phyloP scores from a whole-genome alignment of 2,888 invertebrate genomes.

The Thalpophila matura region DNA sequence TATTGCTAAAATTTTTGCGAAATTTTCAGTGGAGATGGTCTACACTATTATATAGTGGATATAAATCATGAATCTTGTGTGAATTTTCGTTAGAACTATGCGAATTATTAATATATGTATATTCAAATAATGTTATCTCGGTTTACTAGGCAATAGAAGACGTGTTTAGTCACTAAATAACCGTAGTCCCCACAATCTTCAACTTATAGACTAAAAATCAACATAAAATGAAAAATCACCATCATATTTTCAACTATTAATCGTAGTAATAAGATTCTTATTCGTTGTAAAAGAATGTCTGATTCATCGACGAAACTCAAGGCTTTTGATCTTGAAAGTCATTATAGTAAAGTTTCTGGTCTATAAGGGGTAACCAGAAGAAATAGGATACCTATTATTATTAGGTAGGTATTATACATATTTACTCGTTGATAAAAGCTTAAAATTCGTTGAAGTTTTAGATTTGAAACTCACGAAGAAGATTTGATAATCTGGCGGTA shows the following conservation, averaged over 20 bases:
- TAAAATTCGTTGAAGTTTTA: neutral
- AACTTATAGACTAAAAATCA: no score
- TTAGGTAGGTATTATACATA: no score
- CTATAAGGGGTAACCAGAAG: constrained; percentile 4
- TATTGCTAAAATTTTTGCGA: neutral
- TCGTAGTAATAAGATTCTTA: constrained; percentile 30
- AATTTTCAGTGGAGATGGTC: neutral
- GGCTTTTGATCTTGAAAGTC: constrained; percentile 52
- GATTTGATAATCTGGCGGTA: neutral
- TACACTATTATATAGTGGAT: neutral
- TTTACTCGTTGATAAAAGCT: no score
- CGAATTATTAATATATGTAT: no score
- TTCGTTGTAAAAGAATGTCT: constrained; percentile 20
- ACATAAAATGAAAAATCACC: neutral
- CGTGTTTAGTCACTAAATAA: no score
- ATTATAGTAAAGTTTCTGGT: constrained; percentile 11
- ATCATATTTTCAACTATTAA: neutral
- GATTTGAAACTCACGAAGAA: neutral
- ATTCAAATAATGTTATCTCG: no score
- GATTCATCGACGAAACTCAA: constrained; percentile 53
- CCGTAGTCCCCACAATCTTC: no score
- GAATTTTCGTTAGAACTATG: no score
- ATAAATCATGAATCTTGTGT: neutral
- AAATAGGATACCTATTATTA: neutral
- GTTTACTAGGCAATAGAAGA: no score